Conservation (phyloP, 1,140 invertebrate species). For the Delia radicum region DNA sequence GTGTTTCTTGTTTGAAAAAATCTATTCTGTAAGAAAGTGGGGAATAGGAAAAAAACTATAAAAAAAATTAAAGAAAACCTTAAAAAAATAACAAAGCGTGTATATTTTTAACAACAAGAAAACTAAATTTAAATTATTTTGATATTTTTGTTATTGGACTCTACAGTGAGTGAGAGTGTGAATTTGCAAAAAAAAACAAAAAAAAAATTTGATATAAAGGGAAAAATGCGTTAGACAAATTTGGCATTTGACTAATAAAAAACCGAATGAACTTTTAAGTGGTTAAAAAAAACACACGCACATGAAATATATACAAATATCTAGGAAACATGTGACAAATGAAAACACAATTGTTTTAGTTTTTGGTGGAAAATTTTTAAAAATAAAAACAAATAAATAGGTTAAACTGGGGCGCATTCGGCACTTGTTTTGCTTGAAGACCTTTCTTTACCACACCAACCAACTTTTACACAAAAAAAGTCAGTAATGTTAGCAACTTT, state of each 20-base stretch:
- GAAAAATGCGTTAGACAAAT: neutral
- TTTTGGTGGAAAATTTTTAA: neutral
- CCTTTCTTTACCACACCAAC: no score
- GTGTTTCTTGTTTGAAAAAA: slow-evolving; percentile 18
- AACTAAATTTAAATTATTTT: slow-evolving; percentile 6
- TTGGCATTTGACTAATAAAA: no score
- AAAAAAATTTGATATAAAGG: neutral
- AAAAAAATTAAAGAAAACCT: neutral
- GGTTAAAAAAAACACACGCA: neutral
- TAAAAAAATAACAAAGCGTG: slow-evolving; percentile 3
- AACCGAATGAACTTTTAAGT: slow-evolving; percentile 1
- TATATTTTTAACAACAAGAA: neutral
- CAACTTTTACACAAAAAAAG: no score
- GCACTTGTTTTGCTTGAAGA: no score
- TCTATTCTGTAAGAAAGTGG: neutral
- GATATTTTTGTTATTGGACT: slow-evolving; percentile 10
- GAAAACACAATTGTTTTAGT: neutral
- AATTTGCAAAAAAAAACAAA: neutral
- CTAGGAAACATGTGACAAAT: neutral
- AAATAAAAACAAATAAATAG: neutral
- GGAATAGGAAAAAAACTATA: neutral
- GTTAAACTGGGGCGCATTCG: no score
- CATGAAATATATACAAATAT: neutral
- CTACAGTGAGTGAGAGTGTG: neutral
- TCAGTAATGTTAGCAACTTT: no score